Percentiles rank a stretch among this genome's conserved stretches.
Evolutionary conservation across 2,797 vertebrate genomes (phyloP).

Genomic region (Coreius guichenoti): DNA sequence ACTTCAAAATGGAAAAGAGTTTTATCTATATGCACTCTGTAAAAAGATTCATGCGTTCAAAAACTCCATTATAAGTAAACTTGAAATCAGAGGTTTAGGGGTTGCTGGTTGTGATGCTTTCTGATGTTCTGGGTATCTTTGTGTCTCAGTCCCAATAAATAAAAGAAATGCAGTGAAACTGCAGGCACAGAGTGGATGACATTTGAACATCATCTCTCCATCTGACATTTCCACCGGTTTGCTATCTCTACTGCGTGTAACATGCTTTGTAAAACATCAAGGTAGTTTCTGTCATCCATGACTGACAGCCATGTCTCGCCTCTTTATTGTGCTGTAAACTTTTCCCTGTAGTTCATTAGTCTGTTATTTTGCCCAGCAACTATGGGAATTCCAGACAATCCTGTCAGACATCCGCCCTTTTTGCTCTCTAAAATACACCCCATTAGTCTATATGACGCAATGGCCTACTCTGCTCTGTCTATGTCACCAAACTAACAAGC

Average conservation of each 20-base stretch:
- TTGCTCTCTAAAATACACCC: slow-evolving; percentile 26
- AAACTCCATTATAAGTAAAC: background rate
- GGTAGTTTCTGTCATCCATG: slow-evolving; percentile 14
- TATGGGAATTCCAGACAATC: slow-evolving; percentile 27
- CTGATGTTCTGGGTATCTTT: background rate
- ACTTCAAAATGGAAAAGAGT: background rate
- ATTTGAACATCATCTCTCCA: slow-evolving; percentile 26
- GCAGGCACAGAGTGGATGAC: background rate
- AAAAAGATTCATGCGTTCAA: background rate
- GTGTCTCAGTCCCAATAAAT: slow-evolving; percentile 18
- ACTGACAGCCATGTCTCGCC: slow-evolving; percentile 30
- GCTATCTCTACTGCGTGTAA: slow-evolving; percentile 23
- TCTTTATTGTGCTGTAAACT: slow-evolving; percentile 39
- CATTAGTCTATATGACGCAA: slow-evolving; percentile 39
- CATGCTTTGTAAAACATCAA: slow-evolving; percentile 37
- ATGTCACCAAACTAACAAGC: slow-evolving; percentile 48
- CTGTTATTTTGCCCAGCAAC: slow-evolving; percentile 31
- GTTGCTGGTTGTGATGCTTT: background rate
- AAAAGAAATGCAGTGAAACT: slow-evolving; percentile 13
- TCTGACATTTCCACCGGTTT: slow-evolving; percentile 37
- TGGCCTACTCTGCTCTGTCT: slow-evolving; percentile 9
- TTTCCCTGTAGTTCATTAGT: slow-evolving; percentile 47
- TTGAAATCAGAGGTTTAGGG: background rate
- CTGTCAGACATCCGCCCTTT: slow-evolving; percentile 32
- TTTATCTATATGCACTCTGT: background rate